A percentile compares a stretch with the other conserved stretches of the same genome.
Evolutionary conservation across 2,797 vertebrate genomes (phyloP).

Genomic region (Artibeus lituratus): DNA sequence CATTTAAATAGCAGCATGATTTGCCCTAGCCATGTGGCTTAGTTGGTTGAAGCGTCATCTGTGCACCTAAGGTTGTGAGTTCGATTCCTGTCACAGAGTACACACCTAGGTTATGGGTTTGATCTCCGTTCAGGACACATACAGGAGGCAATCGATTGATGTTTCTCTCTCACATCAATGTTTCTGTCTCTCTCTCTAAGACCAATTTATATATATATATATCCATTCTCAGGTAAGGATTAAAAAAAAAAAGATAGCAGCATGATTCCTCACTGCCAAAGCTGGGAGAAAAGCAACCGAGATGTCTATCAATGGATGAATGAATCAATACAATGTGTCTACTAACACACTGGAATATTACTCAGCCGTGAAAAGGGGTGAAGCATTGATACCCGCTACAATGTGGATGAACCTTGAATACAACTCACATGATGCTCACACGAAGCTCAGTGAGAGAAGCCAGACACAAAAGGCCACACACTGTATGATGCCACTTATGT

Average conservation of each 20-base stretch:
- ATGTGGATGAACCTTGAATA: fast-evolving
- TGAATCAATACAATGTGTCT: neutral
- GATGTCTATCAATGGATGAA: neutral
- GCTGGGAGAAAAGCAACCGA: neutral
- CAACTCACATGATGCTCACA: neutral
- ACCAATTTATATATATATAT: too few species aligned
- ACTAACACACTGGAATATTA: fast-evolving
- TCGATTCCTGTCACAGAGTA: neutral
- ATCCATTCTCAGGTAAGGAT: too few species aligned
- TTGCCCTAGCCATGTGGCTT: neutral
- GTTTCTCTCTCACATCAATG: neutral
- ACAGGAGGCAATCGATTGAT: neutral
- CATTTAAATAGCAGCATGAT: neutral
- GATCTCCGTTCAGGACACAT: neutral
- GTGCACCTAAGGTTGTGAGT: neutral
- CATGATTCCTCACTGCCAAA: fast-evolving
- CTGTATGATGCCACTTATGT: neutral
- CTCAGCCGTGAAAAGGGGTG: neutral
- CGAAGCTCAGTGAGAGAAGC: fast-evolving
- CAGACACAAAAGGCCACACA: neutral
- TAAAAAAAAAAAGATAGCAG: neutral
- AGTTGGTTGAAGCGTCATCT: neutral
- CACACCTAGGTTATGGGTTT: neutral
- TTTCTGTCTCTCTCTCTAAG: neutral
- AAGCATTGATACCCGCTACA: fast-evolving